These are phyloP conservation scores for Terrapene triunguis DNA, from an alignment of 2,113 vertebrate species.

Conservation along the genomic window DNA sequence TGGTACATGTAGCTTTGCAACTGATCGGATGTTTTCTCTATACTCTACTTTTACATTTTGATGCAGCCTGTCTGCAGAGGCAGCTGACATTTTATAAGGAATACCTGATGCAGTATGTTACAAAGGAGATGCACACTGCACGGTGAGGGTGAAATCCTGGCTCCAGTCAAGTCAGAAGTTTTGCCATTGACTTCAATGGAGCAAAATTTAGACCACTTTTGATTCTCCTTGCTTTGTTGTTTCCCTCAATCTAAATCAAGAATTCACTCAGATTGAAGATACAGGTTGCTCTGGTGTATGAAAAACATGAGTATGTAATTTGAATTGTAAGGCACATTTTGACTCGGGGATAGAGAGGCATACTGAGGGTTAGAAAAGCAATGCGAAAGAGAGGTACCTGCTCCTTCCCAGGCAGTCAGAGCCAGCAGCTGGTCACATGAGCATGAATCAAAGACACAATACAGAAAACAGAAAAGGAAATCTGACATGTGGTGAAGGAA, in stretches of 20 bases:
- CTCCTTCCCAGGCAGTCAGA: neutral
- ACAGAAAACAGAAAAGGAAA: neutral
- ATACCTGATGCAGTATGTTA: neutral
- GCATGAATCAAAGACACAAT: slow-evolving; percentile 41
- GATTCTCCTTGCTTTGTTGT: neutral
- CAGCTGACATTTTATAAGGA: neutral
- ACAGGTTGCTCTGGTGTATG: fast-evolving
- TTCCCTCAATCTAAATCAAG: neutral
- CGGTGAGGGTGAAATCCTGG: neutral
- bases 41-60: neutral
- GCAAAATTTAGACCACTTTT: neutral
- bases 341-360: fast-evolving
- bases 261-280: neutral
- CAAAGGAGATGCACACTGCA: neutral
- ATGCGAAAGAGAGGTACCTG: neutral
- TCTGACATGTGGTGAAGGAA: slow-evolving; percentile 6
- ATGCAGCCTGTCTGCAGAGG: neutral
- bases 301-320: neutral
- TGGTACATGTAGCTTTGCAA: neutral
- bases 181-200: neutral
- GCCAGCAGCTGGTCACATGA: neutral
- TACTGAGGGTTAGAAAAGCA: neutral
- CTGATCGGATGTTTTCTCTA: neutral
- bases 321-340: neutral
- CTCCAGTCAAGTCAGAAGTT: neutral